Evolutionary conservation across 2,113 vertebrate species (phyloP).

Genomic region (Shinisaurus crocodilurus): DNA sequence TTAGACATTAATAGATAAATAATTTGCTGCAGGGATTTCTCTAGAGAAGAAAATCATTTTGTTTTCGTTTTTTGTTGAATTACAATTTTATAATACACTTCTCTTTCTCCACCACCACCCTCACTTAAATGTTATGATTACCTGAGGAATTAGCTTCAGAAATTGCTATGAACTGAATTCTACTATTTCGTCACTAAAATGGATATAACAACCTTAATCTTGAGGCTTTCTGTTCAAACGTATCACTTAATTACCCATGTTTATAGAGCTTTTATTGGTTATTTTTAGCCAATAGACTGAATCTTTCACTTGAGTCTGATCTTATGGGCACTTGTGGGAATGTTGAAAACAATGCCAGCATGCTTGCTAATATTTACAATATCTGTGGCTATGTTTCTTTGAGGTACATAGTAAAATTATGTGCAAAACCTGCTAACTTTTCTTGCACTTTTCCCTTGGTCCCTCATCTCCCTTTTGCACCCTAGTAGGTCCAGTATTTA

Average conservation of each 20-base stretch:
- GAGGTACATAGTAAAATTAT: neutral
- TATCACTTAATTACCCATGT: slow-evolving; percentile 31
- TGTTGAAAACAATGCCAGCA: neutral
- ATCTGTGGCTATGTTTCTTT: neutral
- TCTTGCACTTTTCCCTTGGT: neutral
- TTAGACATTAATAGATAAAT: slow-evolving; percentile 36
- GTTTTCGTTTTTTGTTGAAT: slow-evolving; percentile 4
- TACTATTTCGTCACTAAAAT: slow-evolving; percentile 43
- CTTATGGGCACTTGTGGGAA: neutral
- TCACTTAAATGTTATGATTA: slow-evolving; percentile 54
- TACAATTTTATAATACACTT: slow-evolving; percentile 28
- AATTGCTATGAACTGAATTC: slow-evolving; percentile 30
- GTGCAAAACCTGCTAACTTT: neutral
- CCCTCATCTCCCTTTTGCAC: too few species aligned
- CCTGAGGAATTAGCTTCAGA: slow-evolving; percentile 45
- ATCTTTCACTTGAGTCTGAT: slow-evolving; percentile 16
- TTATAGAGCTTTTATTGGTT: slow-evolving; percentile 44
- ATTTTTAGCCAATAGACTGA: slow-evolving; percentile 49
- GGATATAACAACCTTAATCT: slow-evolving; percentile 55
- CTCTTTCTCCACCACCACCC: neutral
- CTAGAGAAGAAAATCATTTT: slow-evolving; percentile 25
- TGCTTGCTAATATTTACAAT: neutral
- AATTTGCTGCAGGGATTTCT: slow-evolving; percentile 25
- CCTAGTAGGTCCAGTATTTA: neutral
- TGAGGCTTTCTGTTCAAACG: slow-evolving; percentile 39